These are phyloP conservation scores for Bos javanicus DNA, from an alignment of 2,113 vertebrate genomes.

Conservation along the genomic window DNA sequence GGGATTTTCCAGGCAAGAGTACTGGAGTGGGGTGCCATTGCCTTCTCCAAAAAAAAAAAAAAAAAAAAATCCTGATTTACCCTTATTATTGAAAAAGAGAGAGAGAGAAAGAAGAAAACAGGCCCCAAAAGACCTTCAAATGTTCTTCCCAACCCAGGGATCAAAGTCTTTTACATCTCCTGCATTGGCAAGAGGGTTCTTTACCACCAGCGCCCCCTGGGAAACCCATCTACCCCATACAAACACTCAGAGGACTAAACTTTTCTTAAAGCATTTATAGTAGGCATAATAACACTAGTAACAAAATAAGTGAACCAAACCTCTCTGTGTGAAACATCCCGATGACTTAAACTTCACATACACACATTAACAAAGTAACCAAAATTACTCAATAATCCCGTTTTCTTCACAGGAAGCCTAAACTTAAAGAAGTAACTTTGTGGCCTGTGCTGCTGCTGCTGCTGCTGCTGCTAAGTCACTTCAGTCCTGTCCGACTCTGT, in stretches of 20 bases:
- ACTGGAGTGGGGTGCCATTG: no score
- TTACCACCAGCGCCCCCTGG: not conserved
- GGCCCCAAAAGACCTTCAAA: not conserved
- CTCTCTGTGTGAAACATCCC: not conserved
- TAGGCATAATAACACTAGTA: not conserved
- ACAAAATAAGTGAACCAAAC: not conserved
- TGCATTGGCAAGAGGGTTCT: not conserved
- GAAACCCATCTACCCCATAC: not conserved
- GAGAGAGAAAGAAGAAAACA: not conserved
- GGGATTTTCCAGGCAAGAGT: no score
- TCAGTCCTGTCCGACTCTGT: no score
- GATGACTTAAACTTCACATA: not conserved
- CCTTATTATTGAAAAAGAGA: not conserved
- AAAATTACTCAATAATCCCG: not conserved
- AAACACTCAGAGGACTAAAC: not conserved
- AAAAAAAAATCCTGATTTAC: not conserved
- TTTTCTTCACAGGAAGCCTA: not conserved
- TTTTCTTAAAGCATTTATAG: not conserved
- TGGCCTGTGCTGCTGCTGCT: not conserved
- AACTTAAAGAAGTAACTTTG: not conserved
- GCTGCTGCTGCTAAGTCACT: not conserved
- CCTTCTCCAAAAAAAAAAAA: not conserved
- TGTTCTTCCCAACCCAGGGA: not conserved
- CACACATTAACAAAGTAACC: not conserved
- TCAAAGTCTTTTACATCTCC: not conserved